Conservation (phyloP, 2,113 vertebrate genomes). For the Charina bottae region DNA sequence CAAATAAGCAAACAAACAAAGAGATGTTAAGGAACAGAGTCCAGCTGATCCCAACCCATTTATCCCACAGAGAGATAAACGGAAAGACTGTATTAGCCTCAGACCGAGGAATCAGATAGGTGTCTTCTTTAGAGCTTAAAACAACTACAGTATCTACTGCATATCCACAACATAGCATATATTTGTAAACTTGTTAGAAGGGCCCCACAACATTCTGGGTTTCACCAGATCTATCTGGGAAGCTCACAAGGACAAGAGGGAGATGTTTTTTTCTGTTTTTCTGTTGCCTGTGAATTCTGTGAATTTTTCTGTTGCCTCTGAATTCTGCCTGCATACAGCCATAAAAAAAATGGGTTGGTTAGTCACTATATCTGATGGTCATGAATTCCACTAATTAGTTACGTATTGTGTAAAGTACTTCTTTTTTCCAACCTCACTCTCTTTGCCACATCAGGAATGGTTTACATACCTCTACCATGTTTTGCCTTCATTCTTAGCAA, state of each 20-base stretch:
- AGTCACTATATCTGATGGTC: not conserved
- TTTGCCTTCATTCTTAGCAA: not conserved
- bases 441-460: not conserved
- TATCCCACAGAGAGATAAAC: not conserved
- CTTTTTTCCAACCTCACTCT: not conserved
- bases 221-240: not conserved
- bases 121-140: not conserved
- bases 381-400: not conserved
- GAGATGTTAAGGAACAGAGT: not conserved
- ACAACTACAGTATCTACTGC: not conserved
- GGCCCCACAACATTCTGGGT: not conserved
- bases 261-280: too few species aligned
- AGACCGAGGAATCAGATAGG: not conserved
- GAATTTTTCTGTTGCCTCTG: not conserved
- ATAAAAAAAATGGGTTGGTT: not conserved
- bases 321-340: not conserved
- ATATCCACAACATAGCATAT: not conserved
- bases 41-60: not conserved
- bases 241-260: not conserved
- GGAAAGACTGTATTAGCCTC: not conserved
- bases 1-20: not conserved
- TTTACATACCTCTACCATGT: not conserved
- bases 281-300: not conserved
- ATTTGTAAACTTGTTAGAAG: not conserved
- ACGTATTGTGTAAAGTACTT: not conserved